Conservation (phyloP, 2,113 vertebrate genomes). For the Boleophthalmus pectinirostris region DNA sequence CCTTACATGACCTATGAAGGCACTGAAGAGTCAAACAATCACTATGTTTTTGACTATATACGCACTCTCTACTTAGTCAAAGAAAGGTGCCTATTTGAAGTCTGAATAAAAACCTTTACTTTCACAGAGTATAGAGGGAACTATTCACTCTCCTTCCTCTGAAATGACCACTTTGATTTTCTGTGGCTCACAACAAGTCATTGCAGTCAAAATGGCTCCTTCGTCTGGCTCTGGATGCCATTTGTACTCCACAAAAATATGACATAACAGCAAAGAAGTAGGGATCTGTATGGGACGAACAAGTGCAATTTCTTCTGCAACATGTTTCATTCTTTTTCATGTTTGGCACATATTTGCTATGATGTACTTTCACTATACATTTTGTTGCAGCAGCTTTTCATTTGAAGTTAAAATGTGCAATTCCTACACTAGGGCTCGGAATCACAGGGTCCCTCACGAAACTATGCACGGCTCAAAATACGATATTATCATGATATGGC, state of each 20-base stretch:
- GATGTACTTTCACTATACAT: not conserved
- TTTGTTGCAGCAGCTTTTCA: not conserved
- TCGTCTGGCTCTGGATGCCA: slow-evolving; percentile 15
- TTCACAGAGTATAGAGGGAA: slow-evolving; percentile 18
- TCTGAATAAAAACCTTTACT: slow-evolving; percentile 16
- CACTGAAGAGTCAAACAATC: slow-evolving; percentile 14
- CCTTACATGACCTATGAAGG: not conserved
- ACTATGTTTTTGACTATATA: not conserved
- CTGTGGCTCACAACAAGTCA: slow-evolving; percentile 25
- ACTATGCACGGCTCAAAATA: too few relatives aligned
- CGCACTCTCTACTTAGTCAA: not conserved
- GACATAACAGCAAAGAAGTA: not conserved
- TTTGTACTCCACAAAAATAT: not conserved
- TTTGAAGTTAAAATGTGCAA: not conserved
- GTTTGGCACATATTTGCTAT: not conserved
- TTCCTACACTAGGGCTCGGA: not conserved
- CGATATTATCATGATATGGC: too few relatives aligned
- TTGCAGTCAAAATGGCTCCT: slow-evolving; percentile 24
- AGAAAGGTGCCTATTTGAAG: slow-evolving; percentile 23
- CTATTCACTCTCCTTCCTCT: slow-evolving; percentile 4
- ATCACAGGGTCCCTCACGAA: too few relatives aligned
- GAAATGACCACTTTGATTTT: slow-evolving; percentile 23
- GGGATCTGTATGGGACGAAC: not conserved
- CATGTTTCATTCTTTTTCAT: not conserved
- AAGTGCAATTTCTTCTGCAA: not conserved